Conservation (phyloP, 2,888 invertebrate genomes). For the Hipparchia sbordonii region DNA sequence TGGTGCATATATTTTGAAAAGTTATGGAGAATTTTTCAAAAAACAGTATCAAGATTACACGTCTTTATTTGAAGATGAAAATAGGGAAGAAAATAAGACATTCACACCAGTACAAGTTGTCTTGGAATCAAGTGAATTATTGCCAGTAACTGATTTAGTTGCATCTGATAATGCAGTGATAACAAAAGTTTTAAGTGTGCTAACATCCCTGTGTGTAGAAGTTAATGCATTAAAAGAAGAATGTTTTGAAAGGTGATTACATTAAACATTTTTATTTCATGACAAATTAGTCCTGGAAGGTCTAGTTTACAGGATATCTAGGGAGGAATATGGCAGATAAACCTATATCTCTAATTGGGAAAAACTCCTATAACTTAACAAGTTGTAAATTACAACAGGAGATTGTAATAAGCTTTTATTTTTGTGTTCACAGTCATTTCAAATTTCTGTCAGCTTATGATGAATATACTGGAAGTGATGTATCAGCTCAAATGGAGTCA, state of each 20-base stretch:
- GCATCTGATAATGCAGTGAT: constrained; percentile 92
- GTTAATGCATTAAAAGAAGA: constrained; percentile 86
- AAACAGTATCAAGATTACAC: constrained; percentile 66
- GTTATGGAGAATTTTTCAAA: constrained; percentile 76
- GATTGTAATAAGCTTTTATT: neutral
- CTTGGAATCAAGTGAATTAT: constrained; percentile 83
- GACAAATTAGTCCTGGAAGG: neutral
- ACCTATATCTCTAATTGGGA: too few species aligned
- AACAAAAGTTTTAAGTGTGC: constrained; percentile 90
- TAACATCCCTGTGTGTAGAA: constrained; percentile 91
- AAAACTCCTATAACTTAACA: too few species aligned
- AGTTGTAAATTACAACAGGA: neutral
- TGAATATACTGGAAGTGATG: constrained; percentile 79
- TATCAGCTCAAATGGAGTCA: constrained; percentile 82
- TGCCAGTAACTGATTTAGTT: constrained; percentile 86
- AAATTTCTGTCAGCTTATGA: constrained; percentile 86
- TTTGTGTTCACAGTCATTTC: constrained; percentile 71
- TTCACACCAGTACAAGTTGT: constrained; percentile 65
- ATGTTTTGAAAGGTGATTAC: constrained; percentile 80
- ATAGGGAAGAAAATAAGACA: constrained; percentile 64
- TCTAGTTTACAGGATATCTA: too few species aligned
- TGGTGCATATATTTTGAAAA: constrained; percentile 65
- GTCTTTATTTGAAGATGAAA: constrained; percentile 48
- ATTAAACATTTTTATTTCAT: neutral
- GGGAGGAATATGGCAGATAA: too few species aligned